Evolutionary conservation across 2,888 invertebrate species (phyloP), one percentile per base, ranked within the genome.

Genomic region (Acleris holmiana): DNA sequence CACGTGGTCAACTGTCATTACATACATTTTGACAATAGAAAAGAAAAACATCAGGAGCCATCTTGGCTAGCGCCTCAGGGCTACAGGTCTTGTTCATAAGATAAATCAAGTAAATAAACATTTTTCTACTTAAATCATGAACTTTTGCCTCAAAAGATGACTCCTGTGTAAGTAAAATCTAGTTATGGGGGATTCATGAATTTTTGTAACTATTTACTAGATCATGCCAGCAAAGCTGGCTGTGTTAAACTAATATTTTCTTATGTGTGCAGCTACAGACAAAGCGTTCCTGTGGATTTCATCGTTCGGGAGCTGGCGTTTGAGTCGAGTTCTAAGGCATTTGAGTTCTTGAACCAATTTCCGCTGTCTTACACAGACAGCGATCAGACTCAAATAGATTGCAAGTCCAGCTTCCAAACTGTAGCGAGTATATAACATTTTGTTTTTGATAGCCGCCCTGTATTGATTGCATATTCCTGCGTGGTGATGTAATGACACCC

Each of bases 291-390:
- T 80, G 94, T 98, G 93, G 95, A 95, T 88, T 97, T 96, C 95
- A 94, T 99, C 93, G 93, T 95, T 86, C 95, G 95, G 90, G 96
- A 97, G 94, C 94, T 99, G 94, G 97, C 96, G 84, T 98, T 98
- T 94, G 95, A 95, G 82, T 95, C 96, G 76, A 93, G 92, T 85
- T 95, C 96, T 88, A 96, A 97, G 89, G 97, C 97, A 92, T 93
- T 95, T 89, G 96, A 97, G 88, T 99, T 98, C 95, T 94, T 99
- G 86, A 94, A 94, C 86, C 95, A 96, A 81, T 96, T 97, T 89
- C 95, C 95, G 90, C 94, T 98, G 83, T 94, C 93, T 79, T 96
- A 95, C 92, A 93, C 94, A 86, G 96, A 95, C 91, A 85, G 92
- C 79, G 93, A 94, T 90, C 94, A 94, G 75, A 94, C 93, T 84